Evolutionary conservation across 2,797 vertebrate genomes (phyloP).

Genomic region (Limosa lapponica): DNA sequence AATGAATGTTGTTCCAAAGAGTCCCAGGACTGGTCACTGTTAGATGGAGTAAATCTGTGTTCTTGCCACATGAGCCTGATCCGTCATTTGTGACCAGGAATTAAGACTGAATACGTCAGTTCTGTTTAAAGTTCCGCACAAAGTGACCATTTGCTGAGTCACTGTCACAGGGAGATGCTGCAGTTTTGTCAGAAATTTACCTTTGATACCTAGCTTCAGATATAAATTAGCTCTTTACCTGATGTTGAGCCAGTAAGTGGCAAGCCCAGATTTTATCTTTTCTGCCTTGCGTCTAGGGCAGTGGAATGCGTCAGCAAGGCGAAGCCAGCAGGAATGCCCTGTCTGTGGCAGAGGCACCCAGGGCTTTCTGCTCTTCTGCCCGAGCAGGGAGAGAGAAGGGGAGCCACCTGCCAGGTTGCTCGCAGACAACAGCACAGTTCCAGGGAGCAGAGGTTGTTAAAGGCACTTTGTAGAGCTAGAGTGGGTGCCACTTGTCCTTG

Average conservation of each 20-base stretch:
- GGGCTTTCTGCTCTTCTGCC: not conserved
- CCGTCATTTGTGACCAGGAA: not conserved
- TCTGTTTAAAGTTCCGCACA: not conserved
- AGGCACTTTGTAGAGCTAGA: not conserved
- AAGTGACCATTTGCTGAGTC: not conserved
- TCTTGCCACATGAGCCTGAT: not conserved
- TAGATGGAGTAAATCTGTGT: not conserved
- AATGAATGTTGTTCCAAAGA: not conserved
- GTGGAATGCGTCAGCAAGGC: accelerated
- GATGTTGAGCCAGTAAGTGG: not conserved
- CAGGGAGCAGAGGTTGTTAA: not conserved
- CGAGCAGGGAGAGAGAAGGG: not conserved
- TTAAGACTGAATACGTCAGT: not conserved
- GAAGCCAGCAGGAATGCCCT: not conserved
- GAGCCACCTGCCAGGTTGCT: not conserved
- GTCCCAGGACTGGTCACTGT: not conserved
- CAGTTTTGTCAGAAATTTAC: not conserved
- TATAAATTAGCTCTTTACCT: not conserved
- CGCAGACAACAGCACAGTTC: not conserved
- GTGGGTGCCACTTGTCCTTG: not conserved
- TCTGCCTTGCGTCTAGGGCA: not conserved
- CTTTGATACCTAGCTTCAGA: not conserved
- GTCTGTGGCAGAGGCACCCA: not conserved
- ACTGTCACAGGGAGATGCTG: not conserved
- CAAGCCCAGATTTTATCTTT: not conserved